phyloP scores from a whole-genome alignment of 1,140 invertebrate species.

The Diuraphis noxia region DNA sequence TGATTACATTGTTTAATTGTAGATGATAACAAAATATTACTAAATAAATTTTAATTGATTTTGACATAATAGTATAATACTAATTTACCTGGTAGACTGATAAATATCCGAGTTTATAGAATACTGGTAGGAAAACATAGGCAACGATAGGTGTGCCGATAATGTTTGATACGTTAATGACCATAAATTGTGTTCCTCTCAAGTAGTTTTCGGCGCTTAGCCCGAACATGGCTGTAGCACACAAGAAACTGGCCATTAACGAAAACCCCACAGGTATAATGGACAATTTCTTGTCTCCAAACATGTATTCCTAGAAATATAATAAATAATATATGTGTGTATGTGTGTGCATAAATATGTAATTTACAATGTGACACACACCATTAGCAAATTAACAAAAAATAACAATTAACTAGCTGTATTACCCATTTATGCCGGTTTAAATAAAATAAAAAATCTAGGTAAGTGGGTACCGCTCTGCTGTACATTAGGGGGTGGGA shows the following conservation, averaged over 20 bases:
- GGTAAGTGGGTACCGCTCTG: too few relatives aligned
- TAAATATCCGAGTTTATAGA: constrained; percentile 81
- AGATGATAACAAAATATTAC: background rate
- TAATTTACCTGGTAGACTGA: constrained; percentile 75
- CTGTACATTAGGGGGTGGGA: too few relatives aligned
- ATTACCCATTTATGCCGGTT: too few relatives aligned
- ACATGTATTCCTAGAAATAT: constrained; percentile 74
- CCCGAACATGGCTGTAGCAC: constrained; percentile 87
- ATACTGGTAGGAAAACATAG: constrained; percentile 84
- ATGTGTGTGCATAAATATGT: background rate
- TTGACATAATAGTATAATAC: background rate
- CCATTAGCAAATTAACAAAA: background rate
- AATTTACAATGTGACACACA: background rate
- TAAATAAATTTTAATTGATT: background rate
- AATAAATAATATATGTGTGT: background rate
- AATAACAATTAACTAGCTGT: background rate
- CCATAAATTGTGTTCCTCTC: constrained; percentile 80
- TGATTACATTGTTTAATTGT: background rate
- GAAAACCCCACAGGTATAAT: constrained; percentile 80
- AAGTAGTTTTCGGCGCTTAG: constrained; percentile 84
- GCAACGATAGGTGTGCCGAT: constrained; percentile 79
- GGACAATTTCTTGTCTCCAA: constrained; percentile 77
- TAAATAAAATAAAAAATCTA: too few relatives aligned
- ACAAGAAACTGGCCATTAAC: constrained; percentile 95
- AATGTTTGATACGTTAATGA: constrained; percentile 81